These are phyloP conservation scores for Glaucopsyche alexis DNA, from an alignment of 2,888 invertebrate genomes.

Conservation along the genomic window DNA sequence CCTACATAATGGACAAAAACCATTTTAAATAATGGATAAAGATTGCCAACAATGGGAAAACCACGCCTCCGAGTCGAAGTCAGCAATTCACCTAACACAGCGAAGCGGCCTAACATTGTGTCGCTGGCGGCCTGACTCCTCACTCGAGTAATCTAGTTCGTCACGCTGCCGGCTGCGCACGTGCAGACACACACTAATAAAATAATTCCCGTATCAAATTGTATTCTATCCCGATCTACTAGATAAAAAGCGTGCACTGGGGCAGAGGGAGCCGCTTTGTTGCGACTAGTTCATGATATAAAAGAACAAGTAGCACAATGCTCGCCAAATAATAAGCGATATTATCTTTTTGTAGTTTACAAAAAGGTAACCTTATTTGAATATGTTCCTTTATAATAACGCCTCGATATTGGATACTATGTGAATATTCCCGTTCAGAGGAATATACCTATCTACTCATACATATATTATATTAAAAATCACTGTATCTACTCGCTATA, in stretches of 20 bases:
- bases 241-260: conserved; percentile 68
- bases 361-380: conserved; percentile 21
- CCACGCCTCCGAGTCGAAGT: conserved; percentile 30
- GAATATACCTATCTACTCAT: neutral
- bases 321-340: conserved; percentile 26
- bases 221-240: conserved; percentile 76
- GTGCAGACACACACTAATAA: conserved; percentile 76
- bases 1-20: no score
- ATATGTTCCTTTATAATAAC: conserved; percentile 8
- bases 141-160: conserved; percentile 72
- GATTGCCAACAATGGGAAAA: conserved; percentile 8
- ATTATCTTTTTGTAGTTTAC: conserved; percentile 27
- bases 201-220: conserved; percentile 80
- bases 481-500: neutral
- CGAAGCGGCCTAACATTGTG: conserved; percentile 69
- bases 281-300: conserved; percentile 71
- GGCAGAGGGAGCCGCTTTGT: conserved; percentile 72
- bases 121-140: conserved; percentile 57
- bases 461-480: no score
- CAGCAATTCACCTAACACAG: conserved; percentile 57
- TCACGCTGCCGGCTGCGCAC: conserved; percentile 67
- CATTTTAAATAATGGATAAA: no score
- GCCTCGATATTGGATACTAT: neutral
- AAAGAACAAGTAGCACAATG: conserved; percentile 52
- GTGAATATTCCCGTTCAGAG: neutral